Conservation (phyloP, 2,113 vertebrate species). For the Arvicanthis niloticus region DNA sequence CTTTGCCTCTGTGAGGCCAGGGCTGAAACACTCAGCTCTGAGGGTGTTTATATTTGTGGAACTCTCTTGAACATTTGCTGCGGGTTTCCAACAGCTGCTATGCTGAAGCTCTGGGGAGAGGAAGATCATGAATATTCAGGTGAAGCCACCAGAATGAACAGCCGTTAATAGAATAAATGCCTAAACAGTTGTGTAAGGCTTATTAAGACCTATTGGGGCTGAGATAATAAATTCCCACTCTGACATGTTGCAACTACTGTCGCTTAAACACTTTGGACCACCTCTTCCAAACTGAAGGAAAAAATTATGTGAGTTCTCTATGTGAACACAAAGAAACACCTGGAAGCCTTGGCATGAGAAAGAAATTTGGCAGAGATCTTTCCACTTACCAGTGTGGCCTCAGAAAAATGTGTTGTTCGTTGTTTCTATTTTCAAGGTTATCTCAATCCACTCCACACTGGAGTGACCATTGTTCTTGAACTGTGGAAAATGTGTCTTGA, state of each 20-base stretch:
- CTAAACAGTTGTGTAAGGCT: slow-evolving; percentile 93
- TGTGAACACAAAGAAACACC: slow-evolving; percentile 90
- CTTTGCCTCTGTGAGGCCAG: slow-evolving; percentile 82
- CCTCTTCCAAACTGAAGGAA: slow-evolving; percentile 88
- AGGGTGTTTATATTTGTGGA: slow-evolving; percentile 92
- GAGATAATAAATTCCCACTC: slow-evolving; percentile 92
- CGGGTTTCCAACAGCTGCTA: slow-evolving; percentile 94
- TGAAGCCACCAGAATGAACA: slow-evolving; percentile 94
- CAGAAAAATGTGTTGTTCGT: slow-evolving; percentile 83
- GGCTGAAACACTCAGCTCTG: slow-evolving; percentile 87
- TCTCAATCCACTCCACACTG: slow-evolving; percentile 71
- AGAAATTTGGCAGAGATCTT: slow-evolving; percentile 85
- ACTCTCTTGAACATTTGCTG: slow-evolving; percentile 92
- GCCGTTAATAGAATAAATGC: slow-evolving; percentile 94
- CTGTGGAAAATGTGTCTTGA: not conserved
- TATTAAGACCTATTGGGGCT: slow-evolving; percentile 92
- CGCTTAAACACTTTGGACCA: slow-evolving; percentile 90
- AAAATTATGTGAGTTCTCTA: slow-evolving; percentile 88
- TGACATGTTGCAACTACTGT: slow-evolving; percentile 90
- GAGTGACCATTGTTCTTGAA: slow-evolving; percentile 37
- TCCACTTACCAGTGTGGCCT: slow-evolving; percentile 73
- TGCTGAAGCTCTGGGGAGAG: slow-evolving; percentile 91
- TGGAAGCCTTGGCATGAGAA: slow-evolving; percentile 88
- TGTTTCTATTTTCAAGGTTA: slow-evolving; percentile 86
- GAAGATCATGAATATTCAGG: slow-evolving; percentile 98